phyloP scores from a whole-genome alignment of 2,113 vertebrate genomes.

The Odontophorus gujanensis region DNA sequence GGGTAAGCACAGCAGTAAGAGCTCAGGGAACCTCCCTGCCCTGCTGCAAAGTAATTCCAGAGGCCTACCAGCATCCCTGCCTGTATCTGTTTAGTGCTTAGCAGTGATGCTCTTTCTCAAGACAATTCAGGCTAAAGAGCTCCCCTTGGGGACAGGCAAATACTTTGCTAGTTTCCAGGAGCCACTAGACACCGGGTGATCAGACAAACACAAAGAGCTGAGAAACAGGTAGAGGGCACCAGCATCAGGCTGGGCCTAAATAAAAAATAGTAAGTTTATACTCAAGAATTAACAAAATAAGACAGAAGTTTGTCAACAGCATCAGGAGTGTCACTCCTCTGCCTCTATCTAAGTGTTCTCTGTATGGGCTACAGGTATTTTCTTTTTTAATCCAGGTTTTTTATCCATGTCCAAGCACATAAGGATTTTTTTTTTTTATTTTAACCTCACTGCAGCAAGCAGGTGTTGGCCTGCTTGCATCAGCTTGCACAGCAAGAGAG shows the following conservation, averaged over 20 bases:
- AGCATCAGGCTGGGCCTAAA: not conserved
- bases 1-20: accelerated
- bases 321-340: not conserved
- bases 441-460: accelerated
- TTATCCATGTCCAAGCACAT: not conserved
- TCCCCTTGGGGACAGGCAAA: not conserved
- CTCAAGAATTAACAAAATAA: not conserved
- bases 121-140: not conserved
- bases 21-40: not conserved
- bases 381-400: not conserved
- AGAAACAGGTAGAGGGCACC: not conserved
- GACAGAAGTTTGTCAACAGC: not conserved
- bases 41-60: not conserved
- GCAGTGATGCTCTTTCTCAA: not conserved
- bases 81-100: accelerated
- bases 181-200: not conserved
- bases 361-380: not conserved
- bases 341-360: not conserved
- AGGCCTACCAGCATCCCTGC: not conserved
- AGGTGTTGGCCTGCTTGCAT: accelerated
- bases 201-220: not conserved
- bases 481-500: not conserved
- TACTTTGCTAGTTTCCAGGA: not conserved
- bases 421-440: not conserved
- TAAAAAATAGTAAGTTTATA: not conserved